Percentiles rank a stretch among this genome's conserved stretches.
Evolutionary conservation across 2,113 vertebrate species (phyloP).

Genomic region (Aegithalos caudatus): DNA sequence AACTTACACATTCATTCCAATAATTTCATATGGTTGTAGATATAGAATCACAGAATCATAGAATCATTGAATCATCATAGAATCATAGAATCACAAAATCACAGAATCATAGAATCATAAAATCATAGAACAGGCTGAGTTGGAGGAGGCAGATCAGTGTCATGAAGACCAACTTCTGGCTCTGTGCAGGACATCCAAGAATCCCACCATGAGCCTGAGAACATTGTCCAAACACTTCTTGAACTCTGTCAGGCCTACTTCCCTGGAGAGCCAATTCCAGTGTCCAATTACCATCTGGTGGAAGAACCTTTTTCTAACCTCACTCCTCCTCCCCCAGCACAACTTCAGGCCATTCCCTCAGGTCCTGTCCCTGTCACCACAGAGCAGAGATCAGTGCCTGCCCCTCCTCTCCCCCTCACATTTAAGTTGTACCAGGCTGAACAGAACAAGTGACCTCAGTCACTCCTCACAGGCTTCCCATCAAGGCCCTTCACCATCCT

Average conservation of each 20-base stretch:
- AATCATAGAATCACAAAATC: background rate
- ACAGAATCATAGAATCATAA: background rate
- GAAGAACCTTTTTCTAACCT: background rate
- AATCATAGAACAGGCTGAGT: background rate
- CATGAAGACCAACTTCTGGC: background rate
- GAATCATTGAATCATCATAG: background rate
- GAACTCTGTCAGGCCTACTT: background rate
- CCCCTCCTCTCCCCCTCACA: background rate
- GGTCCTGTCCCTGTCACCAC: background rate
- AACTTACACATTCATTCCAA: background rate
- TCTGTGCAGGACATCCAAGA: background rate
- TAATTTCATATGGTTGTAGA: background rate
- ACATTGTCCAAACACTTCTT: background rate
- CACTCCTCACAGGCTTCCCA: fast-evolving
- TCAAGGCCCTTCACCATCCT: fast-evolving
- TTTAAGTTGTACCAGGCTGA: background rate
- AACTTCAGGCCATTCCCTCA: background rate
- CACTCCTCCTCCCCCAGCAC: fast-evolving
- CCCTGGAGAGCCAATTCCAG: background rate
- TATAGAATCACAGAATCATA: background rate
- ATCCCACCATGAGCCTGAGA: no score
- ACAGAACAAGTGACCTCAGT: background rate
- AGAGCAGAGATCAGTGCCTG: background rate
- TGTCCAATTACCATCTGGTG: background rate
- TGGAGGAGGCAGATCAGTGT: background rate